Percentiles rank a stretch among this genome's conserved stretches.
Evolutionary conservation across 2,113 vertebrate genomes (phyloP).

Genomic region (Cryptotis parvus): DNA sequence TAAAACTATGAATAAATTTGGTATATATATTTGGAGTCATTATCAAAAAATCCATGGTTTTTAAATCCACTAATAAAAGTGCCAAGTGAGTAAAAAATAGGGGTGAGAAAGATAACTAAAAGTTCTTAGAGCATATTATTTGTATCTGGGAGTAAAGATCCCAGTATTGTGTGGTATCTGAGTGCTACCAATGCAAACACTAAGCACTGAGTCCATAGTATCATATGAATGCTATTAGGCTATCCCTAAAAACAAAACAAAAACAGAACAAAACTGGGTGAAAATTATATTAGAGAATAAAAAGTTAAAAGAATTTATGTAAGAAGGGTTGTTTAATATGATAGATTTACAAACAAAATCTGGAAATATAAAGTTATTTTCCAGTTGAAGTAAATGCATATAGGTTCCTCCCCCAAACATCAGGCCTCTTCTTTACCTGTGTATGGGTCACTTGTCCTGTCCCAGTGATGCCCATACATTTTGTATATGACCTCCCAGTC

Average conservation of each 20-base stretch:
- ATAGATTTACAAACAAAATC: no score
- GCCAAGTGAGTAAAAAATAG: background rate
- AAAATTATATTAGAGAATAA: background rate
- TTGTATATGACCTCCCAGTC: background rate
- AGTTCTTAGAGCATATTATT: background rate
- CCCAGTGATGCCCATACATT: background rate
- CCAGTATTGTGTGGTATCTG: no score
- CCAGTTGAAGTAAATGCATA: no score
- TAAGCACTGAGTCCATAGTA: no score
- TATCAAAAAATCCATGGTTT: background rate
- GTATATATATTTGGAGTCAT: background rate
- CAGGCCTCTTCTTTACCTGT: no score
- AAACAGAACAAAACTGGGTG: background rate
- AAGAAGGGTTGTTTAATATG: no score
- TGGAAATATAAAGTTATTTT: no score
- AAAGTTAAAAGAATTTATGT: no score
- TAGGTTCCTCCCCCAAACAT: no score
- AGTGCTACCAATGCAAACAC: no score
- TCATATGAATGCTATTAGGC: no score
- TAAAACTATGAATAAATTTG: background rate
- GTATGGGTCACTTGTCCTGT: no score
- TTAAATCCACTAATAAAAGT: background rate
- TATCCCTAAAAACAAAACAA: background rate
- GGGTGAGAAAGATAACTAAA: background rate
- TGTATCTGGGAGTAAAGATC: background rate